These are phyloP conservation scores for Zootoca vivipara DNA, from an alignment of 2,113 vertebrate genomes.

Conservation along the genomic window DNA sequence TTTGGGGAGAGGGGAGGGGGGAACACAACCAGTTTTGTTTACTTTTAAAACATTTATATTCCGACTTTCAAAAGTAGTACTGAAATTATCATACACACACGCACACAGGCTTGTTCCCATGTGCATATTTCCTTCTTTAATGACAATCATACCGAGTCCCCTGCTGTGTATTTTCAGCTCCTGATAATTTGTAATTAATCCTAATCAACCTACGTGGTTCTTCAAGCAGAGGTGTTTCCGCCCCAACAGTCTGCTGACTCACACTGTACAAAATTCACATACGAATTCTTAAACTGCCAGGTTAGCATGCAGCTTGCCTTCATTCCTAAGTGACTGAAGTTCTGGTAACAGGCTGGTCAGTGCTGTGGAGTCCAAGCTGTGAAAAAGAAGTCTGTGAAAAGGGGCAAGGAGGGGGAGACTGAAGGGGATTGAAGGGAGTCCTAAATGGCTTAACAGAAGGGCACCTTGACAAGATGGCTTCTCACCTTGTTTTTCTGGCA, in stretches of 20 bases:
- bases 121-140: neutral
- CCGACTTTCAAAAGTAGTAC: neutral
- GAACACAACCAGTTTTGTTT: neutral
- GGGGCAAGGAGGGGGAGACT: neutral
- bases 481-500: constrained; percentile 51
- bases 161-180: constrained; percentile 12
- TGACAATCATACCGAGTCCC: neutral
- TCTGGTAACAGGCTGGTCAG: too few species aligned
- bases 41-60: neutral
- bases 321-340: neutral
- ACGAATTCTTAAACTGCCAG: neutral
- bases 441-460: constrained; percentile 42
- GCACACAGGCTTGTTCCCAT: neutral
- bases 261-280: neutral
- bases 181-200: constrained; percentile 29
- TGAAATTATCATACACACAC: neutral
- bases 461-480: constrained; percentile 42
- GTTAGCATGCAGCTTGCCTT: neutral
- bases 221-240: neutral
- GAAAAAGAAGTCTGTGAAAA: neutral
- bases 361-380: neutral
- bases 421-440: constrained; percentile 6
- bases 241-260: neutral
- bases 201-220: neutral
- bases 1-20: too few species aligned